Conservation (phyloP, 2,888 invertebrate genomes). For the Agrenia bidenticulata region DNA sequence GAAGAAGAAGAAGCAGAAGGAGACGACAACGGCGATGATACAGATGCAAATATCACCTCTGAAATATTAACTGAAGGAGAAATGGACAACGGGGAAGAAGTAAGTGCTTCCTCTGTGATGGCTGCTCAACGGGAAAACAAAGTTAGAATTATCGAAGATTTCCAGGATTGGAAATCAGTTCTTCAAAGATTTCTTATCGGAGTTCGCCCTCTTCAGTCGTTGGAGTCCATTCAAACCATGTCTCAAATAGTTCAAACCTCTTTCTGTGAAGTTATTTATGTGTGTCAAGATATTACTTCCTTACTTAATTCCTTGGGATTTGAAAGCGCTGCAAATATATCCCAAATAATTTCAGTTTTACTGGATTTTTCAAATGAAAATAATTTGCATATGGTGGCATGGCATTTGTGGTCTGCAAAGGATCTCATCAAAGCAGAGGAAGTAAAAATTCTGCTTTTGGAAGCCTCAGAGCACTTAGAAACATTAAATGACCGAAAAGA, state of each 20-base stretch:
- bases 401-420: constrained; percentile 43
- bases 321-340: constrained; percentile 38
- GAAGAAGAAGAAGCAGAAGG: constrained; percentile 27
- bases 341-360: constrained; percentile 32
- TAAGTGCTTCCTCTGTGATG: constrained; percentile 1
- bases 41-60: constrained; percentile 36
- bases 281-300: constrained; percentile 37
- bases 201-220: constrained; percentile 29
- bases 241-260: constrained; percentile 44
- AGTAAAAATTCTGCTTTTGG: constrained; percentile 82
- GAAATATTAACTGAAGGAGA: constrained; percentile 29
- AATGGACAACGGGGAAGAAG: constrained; percentile 24
- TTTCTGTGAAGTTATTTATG: constrained; percentile 39
- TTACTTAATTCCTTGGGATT: constrained; percentile 38
- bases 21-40: constrained; percentile 25
- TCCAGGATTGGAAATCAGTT: constrained; percentile 36
- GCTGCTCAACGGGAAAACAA: constrained; percentile 8
- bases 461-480: constrained; percentile 92
- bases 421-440: constrained; percentile 62
- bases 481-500: constrained; percentile 91
- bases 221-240: constrained; percentile 41
- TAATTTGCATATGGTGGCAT: constrained; percentile 36
- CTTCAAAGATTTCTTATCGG: constrained; percentile 37
- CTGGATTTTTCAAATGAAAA: constrained; percentile 35
- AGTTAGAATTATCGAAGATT: constrained; percentile 16